Evolutionary conservation across 1,140 invertebrate genomes (phyloP), one percentile per base, ranked within the genome.

Genomic region (Arion vulgaris): DNA sequence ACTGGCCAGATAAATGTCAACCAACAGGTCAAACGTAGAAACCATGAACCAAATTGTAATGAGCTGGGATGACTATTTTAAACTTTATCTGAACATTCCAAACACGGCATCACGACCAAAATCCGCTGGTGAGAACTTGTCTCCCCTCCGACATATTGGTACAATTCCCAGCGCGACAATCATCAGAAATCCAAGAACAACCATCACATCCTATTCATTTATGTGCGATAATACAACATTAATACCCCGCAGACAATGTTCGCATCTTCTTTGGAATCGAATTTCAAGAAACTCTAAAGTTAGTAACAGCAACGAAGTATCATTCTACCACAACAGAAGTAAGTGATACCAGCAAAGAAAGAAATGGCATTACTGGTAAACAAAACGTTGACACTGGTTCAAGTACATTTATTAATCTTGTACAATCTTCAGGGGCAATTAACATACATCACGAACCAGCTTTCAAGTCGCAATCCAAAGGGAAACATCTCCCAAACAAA

Each of bases 201-300:
- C 36, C 23, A 9, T 36, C 4, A 72, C 5, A 26, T 72, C n/a
- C n/a, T n/a, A 72, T 19, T 72, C 71, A 5, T 19, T 38, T 39
- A 23, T 72, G 7, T 72, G 41, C 38, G 71, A 72, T 38, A 72
- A 72, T 23, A 72, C 71, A 7, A 72, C 71, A 26, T n/a, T 72
- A 38, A 26, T 72, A 1, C 41, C 36, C 1, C 2, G 23, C 28
- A 66, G n/a, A 7, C 62, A 66, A 7, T 32, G 62, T 28, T 32
- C 28, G n/a, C 28, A 0, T 66, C n/a, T 32, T 66, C 62, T 13
- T 7, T 32, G 32, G 62, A 32, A 32, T 66, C 62, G 0, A 28
- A 72, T 23, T 2, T 23, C n/a, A n/a, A 7, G 23, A 72, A 2
- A 0, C 36, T 41, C 0, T 13, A 32, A 39, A 45, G 11, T 1